Evolutionary conservation across 2,888 invertebrate genomes (phyloP).

Genomic region (Acrocera orbiculus): DNA sequence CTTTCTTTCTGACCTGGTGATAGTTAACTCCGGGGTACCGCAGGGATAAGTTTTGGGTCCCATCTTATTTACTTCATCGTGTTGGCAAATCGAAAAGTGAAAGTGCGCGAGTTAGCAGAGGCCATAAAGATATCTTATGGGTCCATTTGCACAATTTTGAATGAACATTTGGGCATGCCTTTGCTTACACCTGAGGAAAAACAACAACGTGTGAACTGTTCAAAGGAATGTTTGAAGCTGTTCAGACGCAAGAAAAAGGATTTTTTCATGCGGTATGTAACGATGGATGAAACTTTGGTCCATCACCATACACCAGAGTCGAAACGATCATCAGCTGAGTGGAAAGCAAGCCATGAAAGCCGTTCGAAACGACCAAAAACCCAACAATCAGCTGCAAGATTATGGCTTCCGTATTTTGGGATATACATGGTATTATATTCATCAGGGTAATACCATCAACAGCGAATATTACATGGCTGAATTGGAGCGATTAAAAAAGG

Average conservation of each 20-base stretch:
- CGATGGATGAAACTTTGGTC: conserved; percentile 24
- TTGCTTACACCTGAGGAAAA: too few species aligned
- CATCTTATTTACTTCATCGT: too few species aligned
- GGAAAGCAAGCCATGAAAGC: conserved; percentile 2
- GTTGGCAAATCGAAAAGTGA: too few species aligned
- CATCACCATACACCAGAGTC: conserved; percentile 20
- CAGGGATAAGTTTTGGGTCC: too few species aligned
- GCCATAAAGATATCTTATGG: too few species aligned
- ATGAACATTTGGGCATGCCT: too few species aligned
- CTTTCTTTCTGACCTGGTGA: too few species aligned
- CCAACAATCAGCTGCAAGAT: not conserved
- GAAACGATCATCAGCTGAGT: conserved; percentile 12
- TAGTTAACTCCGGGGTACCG: too few species aligned
- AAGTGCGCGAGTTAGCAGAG: too few species aligned
- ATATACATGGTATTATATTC: not conserved
- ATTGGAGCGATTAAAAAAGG: conserved; percentile 4
- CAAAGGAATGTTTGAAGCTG: conserved; percentile 17
- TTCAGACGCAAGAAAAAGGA: conserved; percentile 19
- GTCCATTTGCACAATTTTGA: too few species aligned
- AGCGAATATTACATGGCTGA: not conserved
- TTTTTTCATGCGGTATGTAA: conserved; percentile 20
- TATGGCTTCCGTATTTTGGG: not conserved
- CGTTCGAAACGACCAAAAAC: conserved; percentile 1
- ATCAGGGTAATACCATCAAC: not conserved
- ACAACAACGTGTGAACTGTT: conserved; percentile 15